Evolutionary conservation across 2,888 invertebrate genomes (phyloP), one percentile per base, ranked within the genome.

Genomic region (Agonopterix arenella): DNA sequence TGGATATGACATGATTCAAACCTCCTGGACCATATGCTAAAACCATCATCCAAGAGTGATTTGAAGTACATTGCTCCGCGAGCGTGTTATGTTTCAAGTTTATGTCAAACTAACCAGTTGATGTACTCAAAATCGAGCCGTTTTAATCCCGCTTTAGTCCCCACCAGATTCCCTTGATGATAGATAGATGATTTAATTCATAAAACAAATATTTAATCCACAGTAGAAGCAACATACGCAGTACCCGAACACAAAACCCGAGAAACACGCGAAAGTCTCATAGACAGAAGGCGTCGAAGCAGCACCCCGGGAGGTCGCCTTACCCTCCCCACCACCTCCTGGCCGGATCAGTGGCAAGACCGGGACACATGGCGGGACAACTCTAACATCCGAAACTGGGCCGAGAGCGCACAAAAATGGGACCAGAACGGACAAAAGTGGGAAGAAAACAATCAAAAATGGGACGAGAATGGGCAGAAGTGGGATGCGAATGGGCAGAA

Each of bases 181-280:
- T n/a, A n/a, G n/a, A n/a, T n/a, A n/a, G n/a, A n/a, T n/a, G n/a
- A n/a, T n/a, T n/a, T n/a, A n/a, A 18, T 2, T 18, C 18, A 18
- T 4, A 18, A 4, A 18, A 28, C 28, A 5, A 28, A 7, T 28
- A 1, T 5, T 28, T 28, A 28, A 37, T 13, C 50, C 16, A n/a
- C 57, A 70, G 64, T 71, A 64, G 88, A 89, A 68, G 85, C 84
- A 16, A 89, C 88, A 8, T 89, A 89, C 63, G 86, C 88, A 0
- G 85, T 89, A 0, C 88, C 88, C 0, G 84, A 81, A 44, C 84
- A 82, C 61, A 84, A 84, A 46, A 70, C 73, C 45, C 75, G 80
- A 0, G 78, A 76, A 43, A 43, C 40, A 44, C 67, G 86, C 1
- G 84, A 84, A 49, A 80, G 80, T 18, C 64, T 88, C 0, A 79